Base-by-base conservation (phyloP, 64 coral and sea anemone species). In the Dendronephthya gigantea region DNA sequence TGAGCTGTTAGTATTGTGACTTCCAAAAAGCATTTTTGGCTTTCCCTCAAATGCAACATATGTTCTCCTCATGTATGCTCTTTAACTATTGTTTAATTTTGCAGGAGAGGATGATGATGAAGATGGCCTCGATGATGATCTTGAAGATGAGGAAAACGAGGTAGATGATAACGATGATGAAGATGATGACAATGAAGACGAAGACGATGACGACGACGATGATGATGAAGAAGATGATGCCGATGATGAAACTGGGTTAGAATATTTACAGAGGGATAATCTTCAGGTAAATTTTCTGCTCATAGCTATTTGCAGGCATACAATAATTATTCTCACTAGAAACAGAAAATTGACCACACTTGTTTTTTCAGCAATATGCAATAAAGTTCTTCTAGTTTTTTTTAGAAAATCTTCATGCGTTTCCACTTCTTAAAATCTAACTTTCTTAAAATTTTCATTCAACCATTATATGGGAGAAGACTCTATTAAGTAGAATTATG, bases 231-330 rank as follows among this genome's bases (percentile, higher is more conserved):
- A 92, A 40, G 90, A 84, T 9, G 90, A 83, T 15, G 90, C 84
- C 1, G 90, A 88, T 19, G 90, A 88, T 27, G 85, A 87, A 37
- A 82, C 87, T 43, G 90, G 90, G 22, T 35, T 92, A 33, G 86
- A 72, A 59, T 92, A 92, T 74, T 85, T 92, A 85, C 90, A 92
- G 39, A 92, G 88, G 82, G 90, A 92, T 40, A 92, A 92, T 50
- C 76, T 92, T 39, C 82, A 92, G 82, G 90, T 92, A 88, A 68
- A 58, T 68, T 35, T 33, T 16, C 50, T 11, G 14, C 14, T 35
- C 56, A 86, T 30, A 37, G 3, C 32, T n/a, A n/a, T n/a, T n/a
- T n/a, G n/a, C n/a, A n/a, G n/a, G n/a, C n/a, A n/a, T n/a, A n/a
- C n/a, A n/a, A n/a, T n/a, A n/a, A n/a, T n/a, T n/a, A n/a, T n/a